Conservation (phyloP, 2,888 invertebrate species). For the Rhagium mordax region DNA sequence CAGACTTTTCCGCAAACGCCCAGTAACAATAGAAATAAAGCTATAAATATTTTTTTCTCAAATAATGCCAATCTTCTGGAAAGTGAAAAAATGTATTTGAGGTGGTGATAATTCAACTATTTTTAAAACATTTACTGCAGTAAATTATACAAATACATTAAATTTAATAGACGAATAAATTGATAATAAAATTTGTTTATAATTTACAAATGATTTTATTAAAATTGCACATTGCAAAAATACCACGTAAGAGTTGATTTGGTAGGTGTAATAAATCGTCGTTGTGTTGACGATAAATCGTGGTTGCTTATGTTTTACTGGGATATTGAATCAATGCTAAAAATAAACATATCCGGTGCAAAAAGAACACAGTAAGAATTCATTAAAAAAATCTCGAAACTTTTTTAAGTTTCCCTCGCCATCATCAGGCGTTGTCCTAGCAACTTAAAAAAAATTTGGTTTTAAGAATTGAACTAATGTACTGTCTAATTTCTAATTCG, state of each 20-base stretch:
- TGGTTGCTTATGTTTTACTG: not conserved
- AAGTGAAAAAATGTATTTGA: not conserved
- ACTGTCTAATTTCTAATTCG: no score
- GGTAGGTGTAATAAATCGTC: not conserved
- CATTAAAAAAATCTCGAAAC: no score
- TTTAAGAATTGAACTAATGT: no score
- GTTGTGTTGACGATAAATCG: not conserved
- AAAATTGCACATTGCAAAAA: not conserved
- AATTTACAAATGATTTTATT: not conserved
- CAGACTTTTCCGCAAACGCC: no score
- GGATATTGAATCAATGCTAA: not conserved
- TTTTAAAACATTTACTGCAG: not conserved
- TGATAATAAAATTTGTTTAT: not conserved
- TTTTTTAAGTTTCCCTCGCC: no score
- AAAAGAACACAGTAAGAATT: no score
- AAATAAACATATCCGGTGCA: no score
- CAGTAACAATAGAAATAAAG: no score
- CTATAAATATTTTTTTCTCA: not conserved
- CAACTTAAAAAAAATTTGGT: no score
- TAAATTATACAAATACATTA: not conserved
- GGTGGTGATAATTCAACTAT: not conserved
- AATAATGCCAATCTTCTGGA: not conserved
- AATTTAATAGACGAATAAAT: not conserved
- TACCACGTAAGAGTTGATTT: not conserved
- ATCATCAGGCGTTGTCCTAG: no score